Conservation (phyloP, 37 sponge, comb jelly and placozoan genomes). For the Axinella damicornis region DNA sequence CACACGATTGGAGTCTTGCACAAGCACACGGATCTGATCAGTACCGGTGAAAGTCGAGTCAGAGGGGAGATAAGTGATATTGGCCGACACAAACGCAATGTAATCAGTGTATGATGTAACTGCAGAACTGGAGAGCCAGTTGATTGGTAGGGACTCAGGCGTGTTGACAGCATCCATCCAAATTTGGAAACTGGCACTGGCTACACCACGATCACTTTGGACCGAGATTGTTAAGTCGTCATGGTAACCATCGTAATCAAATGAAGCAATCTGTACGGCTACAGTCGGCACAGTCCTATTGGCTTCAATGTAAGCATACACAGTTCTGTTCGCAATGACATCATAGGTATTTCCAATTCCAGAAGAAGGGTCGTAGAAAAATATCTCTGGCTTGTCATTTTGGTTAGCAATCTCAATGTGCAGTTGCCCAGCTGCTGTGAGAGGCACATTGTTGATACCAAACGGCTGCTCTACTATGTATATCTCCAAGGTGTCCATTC, state of each 20-base stretch:
- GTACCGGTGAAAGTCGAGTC: constrained; percentile 41
- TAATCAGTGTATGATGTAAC: constrained; percentile 33
- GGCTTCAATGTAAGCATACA: constrained; percentile 46
- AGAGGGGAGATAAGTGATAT: constrained; percentile 72
- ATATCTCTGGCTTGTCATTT: constrained; percentile 55
- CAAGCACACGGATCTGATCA: constrained; percentile 50
- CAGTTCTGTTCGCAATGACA: not conserved
- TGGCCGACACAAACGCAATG: constrained; percentile 65
- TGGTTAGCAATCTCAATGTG: constrained; percentile 49
- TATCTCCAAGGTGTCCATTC: constrained; percentile 53
- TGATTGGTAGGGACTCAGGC: constrained; percentile 60
- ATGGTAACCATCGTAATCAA: constrained; percentile 75
- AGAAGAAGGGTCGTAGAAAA: constrained; percentile 35
- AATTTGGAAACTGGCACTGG: constrained; percentile 12
- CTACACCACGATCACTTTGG: constrained; percentile 10
- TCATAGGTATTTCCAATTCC: not conserved
- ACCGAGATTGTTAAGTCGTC: constrained; percentile 53
- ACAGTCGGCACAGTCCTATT: constrained; percentile 40
- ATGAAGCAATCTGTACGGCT: constrained; percentile 61
- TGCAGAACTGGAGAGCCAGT: constrained; percentile 12
- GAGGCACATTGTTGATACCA: constrained; percentile 42
- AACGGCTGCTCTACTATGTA: constrained; percentile 57
- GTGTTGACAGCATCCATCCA: constrained; percentile 63
- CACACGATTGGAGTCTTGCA: constrained; percentile 16
- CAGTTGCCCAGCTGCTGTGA: constrained; percentile 36